phyloP scores from a whole-genome alignment of 2,888 invertebrate species.

The Polyommatus icarus region DNA sequence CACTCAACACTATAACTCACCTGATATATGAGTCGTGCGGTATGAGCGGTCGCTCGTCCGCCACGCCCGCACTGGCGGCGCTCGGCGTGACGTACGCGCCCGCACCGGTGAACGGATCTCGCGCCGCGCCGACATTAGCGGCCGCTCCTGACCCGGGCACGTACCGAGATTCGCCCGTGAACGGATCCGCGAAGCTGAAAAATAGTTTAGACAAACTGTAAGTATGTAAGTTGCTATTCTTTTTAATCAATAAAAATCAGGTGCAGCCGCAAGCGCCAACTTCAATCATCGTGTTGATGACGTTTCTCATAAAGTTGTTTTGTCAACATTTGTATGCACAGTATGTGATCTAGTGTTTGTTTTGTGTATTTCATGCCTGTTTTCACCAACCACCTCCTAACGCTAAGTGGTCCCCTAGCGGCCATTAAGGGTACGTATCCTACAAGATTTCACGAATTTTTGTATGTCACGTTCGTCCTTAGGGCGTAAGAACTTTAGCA shows the following conservation, averaged over 20 bases:
- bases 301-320: slow-evolving; percentile 68
- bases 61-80: slow-evolving; percentile 74
- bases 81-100: slow-evolving; percentile 88
- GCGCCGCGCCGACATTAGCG: slow-evolving; percentile 48
- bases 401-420: no score
- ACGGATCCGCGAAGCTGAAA: slow-evolving; percentile 80
- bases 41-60: slow-evolving; percentile 57
- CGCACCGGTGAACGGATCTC: slow-evolving; percentile 85
- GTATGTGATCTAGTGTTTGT: slow-evolving; percentile 19
- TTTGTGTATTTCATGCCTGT: slow-evolving; percentile 25
- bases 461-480: no score
- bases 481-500: no score
- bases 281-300: slow-evolving; percentile 62
- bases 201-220: background rate
- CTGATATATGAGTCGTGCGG: slow-evolving; percentile 71
- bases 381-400: no score
- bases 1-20: slow-evolving; percentile 43
- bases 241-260: no score
- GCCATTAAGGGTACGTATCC: no score
- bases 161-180: slow-evolving; percentile 85
- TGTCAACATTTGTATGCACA: slow-evolving; percentile 57
- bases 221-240: no score
- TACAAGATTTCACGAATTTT: no score
- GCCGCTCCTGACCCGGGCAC: slow-evolving; percentile 81
- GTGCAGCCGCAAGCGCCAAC: slow-evolving; percentile 51